These are phyloP conservation scores for Tachycineta bicolor DNA, from an alignment of 2,113 vertebrate genomes.

Conservation along the genomic window DNA sequence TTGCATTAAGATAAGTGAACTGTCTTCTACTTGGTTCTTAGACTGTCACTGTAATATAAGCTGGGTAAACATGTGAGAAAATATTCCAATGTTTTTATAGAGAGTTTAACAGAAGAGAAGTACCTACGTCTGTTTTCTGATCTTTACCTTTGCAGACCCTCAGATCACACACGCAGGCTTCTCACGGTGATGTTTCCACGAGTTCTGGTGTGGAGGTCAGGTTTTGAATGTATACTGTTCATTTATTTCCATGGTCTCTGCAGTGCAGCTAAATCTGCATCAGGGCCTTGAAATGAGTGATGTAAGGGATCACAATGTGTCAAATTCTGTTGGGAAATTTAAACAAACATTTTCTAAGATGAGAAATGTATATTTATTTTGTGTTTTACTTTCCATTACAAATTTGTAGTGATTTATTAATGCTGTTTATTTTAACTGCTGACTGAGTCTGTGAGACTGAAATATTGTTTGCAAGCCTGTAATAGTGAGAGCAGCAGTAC, in stretches of 20 bases:
- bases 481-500: not conserved
- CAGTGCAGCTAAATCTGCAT: not conserved
- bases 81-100: not conserved
- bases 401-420: not conserved
- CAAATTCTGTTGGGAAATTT: not conserved
- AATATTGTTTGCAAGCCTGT: not conserved
- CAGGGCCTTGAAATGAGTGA: not conserved
- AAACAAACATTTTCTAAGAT: not conserved
- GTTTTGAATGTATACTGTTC: not conserved
- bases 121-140: not conserved
- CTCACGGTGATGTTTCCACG: not conserved
- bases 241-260: not conserved
- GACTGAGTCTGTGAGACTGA: not conserved
- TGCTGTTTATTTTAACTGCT: slow-evolving; percentile 24
- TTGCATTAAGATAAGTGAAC: not conserved
- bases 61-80: not conserved
- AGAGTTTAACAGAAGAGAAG: not conserved
- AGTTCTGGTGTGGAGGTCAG: not conserved
- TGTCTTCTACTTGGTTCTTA: not conserved
- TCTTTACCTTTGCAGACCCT: not conserved
- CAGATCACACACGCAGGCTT: not conserved
- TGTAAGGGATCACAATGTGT: not conserved
- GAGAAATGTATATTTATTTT: not conserved
- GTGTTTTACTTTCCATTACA: slow-evolving; percentile 8
- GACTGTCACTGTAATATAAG: not conserved